Evolutionary conservation across 2,797 vertebrate genomes (phyloP).

Genomic region (Girardinus metallicus): DNA sequence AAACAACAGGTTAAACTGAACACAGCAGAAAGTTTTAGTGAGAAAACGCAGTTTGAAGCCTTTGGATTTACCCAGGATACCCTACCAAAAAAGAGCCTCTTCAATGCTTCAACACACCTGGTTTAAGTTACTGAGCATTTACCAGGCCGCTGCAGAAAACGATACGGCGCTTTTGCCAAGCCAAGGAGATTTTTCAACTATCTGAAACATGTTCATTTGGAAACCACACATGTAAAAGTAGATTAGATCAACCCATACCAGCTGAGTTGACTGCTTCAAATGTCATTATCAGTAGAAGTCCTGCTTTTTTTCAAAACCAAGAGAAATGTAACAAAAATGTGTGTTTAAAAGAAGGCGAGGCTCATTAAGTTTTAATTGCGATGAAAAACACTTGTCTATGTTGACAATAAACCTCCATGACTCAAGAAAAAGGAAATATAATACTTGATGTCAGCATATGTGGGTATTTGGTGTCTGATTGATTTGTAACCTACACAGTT

Average conservation of each 20-base stretch:
- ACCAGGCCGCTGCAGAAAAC: not conserved
- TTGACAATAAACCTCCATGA: not conserved
- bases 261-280: not conserved
- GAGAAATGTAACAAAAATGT: not conserved
- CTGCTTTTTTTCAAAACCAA: not conserved
- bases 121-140: not conserved
- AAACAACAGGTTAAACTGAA: constrained; percentile 1
- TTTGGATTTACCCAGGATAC: not conserved
- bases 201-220: not conserved
- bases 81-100: not conserved
- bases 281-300: not conserved
- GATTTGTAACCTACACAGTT: not conserved
- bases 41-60: not conserved
- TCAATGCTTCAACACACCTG: not conserved
- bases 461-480: not conserved
- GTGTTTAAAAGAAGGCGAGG: not conserved
- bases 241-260: not conserved
- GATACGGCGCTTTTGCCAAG: not conserved
- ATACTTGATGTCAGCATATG: not conserved
- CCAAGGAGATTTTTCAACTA: not conserved
- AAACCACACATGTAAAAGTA: not conserved
- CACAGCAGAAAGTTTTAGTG: not conserved
- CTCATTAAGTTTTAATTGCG: not conserved
- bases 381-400: not conserved
- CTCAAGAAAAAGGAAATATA: not conserved